Evolutionary conservation across 1,140 invertebrate species (phyloP).

Genomic region (Papilio aristodemus): DNA sequence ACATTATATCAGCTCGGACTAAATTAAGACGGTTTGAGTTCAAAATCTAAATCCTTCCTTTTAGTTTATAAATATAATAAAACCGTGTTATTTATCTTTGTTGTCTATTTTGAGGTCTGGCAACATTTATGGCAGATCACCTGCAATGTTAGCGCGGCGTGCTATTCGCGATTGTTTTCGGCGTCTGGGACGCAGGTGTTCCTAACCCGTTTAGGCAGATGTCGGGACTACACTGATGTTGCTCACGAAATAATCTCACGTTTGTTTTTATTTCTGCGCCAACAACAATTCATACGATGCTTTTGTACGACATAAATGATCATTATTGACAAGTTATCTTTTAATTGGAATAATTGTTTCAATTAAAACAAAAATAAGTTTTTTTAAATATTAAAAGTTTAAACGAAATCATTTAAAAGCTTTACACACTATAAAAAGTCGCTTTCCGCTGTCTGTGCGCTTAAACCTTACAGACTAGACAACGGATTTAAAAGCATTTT

Average conservation of each 20-base stretch:
- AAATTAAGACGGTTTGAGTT: not conserved
- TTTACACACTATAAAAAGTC: too few species aligned
- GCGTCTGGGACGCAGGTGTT: constrained; percentile 35
- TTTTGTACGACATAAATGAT: not conserved
- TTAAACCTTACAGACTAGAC: too few species aligned
- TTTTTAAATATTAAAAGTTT: too few species aligned
- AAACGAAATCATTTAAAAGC: too few species aligned
- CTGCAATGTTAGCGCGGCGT: constrained; percentile 40
- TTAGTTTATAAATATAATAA: not conserved
- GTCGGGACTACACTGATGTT: constrained; percentile 33
- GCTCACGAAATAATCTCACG: constrained; percentile 29
- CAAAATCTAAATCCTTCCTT: not conserved
- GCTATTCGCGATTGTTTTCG: constrained; percentile 48
- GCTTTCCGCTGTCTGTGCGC: too few species aligned
- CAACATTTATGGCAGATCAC: constrained; percentile 37
- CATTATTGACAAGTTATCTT: not conserved
- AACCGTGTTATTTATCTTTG: not conserved
- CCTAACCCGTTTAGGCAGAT: constrained; percentile 36
- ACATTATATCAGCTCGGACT: too few species aligned
- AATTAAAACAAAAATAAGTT: too few species aligned
- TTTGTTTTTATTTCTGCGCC: constrained; percentile 24
- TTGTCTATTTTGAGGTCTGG: not conserved
- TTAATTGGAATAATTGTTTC: not conserved
- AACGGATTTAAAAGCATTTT: too few species aligned
- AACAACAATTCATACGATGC: not conserved